Base-by-base conservation (phyloP, 2,888 invertebrate species). In the Conops quadrifasciatus region DNA sequence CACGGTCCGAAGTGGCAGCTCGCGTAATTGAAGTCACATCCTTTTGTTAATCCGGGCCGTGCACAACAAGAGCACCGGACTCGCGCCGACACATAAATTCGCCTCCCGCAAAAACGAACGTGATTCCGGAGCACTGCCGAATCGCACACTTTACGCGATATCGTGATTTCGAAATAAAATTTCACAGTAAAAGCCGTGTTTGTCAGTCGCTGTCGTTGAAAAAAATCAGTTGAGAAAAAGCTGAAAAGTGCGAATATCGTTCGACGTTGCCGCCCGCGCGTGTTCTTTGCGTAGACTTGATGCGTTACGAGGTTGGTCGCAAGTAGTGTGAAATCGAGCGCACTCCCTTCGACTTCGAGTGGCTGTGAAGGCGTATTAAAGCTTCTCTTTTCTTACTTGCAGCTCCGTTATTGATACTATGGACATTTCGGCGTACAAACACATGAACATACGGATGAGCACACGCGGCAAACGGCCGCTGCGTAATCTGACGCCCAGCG, bases 401-500 rank as follows among this genome's bases (percentile, higher is more conserved):
- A 36, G 24, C 2, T 16, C 28, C 24, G 9, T 16, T 11, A 9
- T 43, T 2, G 21, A 63, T 15, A 13, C 15, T 59, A 83, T 83
- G 82, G 83, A 83, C 76, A 82, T 81, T 63, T 81, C 82, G 24
- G 79, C 81, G 16, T 83, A 83, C 73, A 82, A 82, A 69, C 82
- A 82, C 70, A 81, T 83, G 79, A 83, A 83, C 70, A 81, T 82
- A 69, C 80, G 81, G 11, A 91, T 91, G 90, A 87, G 90, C 68
- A 89, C 91, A 1, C 90, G 92, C 79, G 90, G 91, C 77, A 93
- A 93, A 86, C 90, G 94, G 64, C 93, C 93, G 5, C 87, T 93
- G 83, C 89, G 93, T 71, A 90, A 92, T 74, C 87, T 93, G 65
- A 91, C 92, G 66, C 91, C 92, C 56, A 88, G 90, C 75, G 93